A percentile compares a stretch with the other conserved stretches of the same genome.
Evolutionary conservation across 2,113 vertebrate species (phyloP).

Genomic region (Hydropotes inermis): DNA sequence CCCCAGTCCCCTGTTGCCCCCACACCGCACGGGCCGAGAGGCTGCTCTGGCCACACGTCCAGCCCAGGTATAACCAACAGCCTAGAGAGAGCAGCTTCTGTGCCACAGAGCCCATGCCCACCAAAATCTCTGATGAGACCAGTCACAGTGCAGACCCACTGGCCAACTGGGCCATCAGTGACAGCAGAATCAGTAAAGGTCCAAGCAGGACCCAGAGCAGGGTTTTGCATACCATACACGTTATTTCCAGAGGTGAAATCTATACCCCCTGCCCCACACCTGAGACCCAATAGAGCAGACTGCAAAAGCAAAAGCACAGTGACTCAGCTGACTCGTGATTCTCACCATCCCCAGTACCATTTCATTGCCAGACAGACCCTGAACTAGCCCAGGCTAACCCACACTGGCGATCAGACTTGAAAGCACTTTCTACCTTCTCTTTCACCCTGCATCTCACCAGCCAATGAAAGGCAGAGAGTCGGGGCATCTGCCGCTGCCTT

Average conservation of each 20-base stretch:
- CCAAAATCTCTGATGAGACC: not conserved
- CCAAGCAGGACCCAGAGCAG: not conserved
- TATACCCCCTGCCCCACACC: not conserved
- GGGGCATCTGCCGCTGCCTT: not conserved
- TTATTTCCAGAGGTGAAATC: not conserved
- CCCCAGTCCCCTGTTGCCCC: not conserved
- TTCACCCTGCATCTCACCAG: not conserved
- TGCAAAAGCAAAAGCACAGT: conserved; percentile 56
- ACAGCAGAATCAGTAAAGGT: not conserved
- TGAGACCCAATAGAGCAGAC: not conserved
- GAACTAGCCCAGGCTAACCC: not conserved
- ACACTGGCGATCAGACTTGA: not conserved
- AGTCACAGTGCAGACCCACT: not conserved
- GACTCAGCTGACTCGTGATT: not conserved
- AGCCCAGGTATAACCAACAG: not conserved
- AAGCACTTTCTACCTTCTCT: conserved; percentile 32
- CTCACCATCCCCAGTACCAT: not conserved
- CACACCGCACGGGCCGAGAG: not conserved
- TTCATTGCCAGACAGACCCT: not conserved
- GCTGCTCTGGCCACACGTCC: not conserved
- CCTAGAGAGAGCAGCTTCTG: not conserved
- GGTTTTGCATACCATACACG: not conserved
- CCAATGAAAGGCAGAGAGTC: conserved; percentile 29
- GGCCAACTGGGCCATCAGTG: not conserved
- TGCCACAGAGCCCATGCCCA: not conserved